phyloP scores from a whole-genome alignment of 1,140 invertebrate species.

The Rhagoletis pomonella region DNA sequence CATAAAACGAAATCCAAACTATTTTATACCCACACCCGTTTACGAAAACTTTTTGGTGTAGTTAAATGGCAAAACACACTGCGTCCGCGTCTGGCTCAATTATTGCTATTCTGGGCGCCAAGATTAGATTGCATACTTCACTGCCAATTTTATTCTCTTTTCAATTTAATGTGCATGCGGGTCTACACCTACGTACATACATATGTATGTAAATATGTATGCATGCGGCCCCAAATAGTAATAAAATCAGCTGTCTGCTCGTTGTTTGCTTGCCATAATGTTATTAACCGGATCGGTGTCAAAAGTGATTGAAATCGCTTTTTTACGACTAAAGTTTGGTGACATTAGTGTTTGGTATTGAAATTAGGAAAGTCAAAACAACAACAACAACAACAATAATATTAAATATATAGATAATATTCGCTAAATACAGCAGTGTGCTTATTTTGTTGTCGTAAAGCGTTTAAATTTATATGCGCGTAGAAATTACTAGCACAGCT shows the following conservation, averaged over 20 bases:
- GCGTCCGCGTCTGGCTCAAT: not conserved
- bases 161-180: too few species aligned
- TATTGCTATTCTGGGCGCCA: not conserved
- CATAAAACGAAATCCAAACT: not conserved
- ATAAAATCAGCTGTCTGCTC: not conserved
- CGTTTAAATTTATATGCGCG: not conserved
- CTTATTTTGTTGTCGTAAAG: not conserved
- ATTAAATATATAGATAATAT: not conserved
- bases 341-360: slow-evolving; percentile 13
- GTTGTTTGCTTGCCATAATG: not conserved
- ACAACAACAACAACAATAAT: not conserved
- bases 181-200: not conserved
- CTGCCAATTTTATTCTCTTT: not conserved
- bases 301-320: slow-evolving; percentile 34
- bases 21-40: not conserved
- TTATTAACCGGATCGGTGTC: not conserved
- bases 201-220: not conserved
- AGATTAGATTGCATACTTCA: not conserved
- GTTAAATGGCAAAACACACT: not conserved
- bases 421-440: not conserved
- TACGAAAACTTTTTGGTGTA: not conserved
- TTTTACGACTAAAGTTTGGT: slow-evolving; percentile 17
- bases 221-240: too few species aligned
- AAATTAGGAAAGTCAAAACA: not conserved
- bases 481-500: not conserved